A percentile compares a stretch with the other conserved stretches of the same genome.
These are phyloP conservation scores for Calosoma granatense DNA, from an alignment of 1,140 invertebrate genomes.

Conservation along the genomic window DNA sequence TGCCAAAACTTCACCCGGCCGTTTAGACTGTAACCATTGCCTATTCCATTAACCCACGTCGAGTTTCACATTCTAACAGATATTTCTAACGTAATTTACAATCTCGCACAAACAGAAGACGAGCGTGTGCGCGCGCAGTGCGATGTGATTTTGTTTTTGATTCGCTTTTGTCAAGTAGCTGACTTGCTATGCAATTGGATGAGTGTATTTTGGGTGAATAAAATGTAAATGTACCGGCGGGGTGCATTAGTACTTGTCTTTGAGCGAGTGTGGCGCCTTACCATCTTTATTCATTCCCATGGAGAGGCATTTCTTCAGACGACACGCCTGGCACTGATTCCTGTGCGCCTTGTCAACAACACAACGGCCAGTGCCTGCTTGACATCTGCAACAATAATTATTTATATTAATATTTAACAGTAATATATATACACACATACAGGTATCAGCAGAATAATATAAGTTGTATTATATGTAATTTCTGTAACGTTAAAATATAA, in stretches of 20 bases:
- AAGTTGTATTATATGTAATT: too few species aligned
- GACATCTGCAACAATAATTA: conserved; percentile 62
- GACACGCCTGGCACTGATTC: conserved; percentile 96
- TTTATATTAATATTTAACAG: too few species aligned
- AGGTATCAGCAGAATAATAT: too few species aligned
- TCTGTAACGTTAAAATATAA: too few species aligned
- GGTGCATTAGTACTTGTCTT: neutral
- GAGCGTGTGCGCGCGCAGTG: neutral
- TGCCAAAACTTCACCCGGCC: conserved; percentile 28
- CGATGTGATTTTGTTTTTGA: conserved; percentile 4
- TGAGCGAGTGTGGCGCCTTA: too few species aligned
- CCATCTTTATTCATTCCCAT: conserved; percentile 99
- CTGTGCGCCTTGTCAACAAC: conserved; percentile 97
- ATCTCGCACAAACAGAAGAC: neutral
- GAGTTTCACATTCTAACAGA: neutral
- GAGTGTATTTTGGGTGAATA: neutral
- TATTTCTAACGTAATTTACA: neutral
- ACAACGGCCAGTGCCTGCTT: conserved; percentile 90
- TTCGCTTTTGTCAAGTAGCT: neutral
- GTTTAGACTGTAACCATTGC: conserved; percentile 19
- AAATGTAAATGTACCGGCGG: neutral
- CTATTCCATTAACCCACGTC: neutral
- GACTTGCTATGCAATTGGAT: neutral
- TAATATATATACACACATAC: too few species aligned
- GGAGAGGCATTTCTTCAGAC: conserved; percentile 93